phyloP scores from a whole-genome alignment of 2,113 vertebrate species.

The Sapayoa aenigma region DNA sequence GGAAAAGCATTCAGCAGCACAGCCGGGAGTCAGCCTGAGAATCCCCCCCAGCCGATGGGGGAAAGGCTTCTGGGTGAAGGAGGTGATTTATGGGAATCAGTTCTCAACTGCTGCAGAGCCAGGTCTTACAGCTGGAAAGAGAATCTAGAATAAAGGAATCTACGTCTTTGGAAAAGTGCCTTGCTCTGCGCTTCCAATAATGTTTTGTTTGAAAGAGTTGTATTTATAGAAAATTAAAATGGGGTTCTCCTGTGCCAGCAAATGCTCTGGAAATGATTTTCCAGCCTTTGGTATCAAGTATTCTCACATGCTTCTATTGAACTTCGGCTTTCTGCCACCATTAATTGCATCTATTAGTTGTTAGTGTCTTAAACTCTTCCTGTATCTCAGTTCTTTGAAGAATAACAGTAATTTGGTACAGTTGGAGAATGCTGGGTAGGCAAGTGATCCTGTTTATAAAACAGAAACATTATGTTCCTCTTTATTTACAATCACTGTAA shows the following conservation, averaged over 20 bases:
- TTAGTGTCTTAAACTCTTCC: background rate
- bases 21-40: background rate
- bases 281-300: background rate
- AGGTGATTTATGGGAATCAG: background rate
- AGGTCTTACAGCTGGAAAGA: background rate
- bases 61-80: background rate
- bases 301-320: background rate
- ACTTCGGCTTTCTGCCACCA: background rate
- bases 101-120: background rate
- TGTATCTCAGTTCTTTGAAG: background rate
- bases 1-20: background rate
- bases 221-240: background rate
- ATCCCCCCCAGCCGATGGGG: background rate
- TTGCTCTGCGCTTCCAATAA: background rate
- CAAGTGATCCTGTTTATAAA: background rate
- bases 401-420: background rate
- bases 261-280: background rate
- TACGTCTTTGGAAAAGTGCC: background rate
- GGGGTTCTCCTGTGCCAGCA: background rate
- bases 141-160: background rate
- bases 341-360: background rate
- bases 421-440: background rate
- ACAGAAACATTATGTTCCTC: background rate
- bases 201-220: background rate
- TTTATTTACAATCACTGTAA: conserved; percentile 16